Percentiles rank a stretch among this genome's conserved stretches.
Conservation (phyloP, 2,888 invertebrate genomes). For the Dolichopus griseipennis region DNA sequence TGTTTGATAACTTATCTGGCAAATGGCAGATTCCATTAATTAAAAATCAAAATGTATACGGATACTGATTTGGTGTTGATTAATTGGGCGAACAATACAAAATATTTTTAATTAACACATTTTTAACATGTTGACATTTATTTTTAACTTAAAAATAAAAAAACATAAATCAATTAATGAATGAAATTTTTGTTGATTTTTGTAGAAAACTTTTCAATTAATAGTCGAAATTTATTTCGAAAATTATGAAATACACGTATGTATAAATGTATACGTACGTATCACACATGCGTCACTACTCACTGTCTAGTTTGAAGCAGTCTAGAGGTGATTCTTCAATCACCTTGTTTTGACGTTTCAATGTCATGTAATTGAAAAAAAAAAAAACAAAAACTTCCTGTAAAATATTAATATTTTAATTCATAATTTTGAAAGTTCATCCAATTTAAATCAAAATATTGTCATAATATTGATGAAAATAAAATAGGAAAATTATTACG, state of each 20-base stretch:
- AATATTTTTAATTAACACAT: neutral
- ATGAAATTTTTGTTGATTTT: neutral
- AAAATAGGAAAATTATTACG: no score
- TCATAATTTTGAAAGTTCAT: no score
- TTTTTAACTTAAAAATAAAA: neutral
- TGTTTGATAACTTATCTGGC: no score
- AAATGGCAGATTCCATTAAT: no score
- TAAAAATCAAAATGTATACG: no score
- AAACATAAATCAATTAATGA: neutral
- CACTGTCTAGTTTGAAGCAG: no score
- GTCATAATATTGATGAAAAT: no score
- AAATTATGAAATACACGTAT: neutral
- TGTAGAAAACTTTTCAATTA: neutral
- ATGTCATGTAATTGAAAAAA: neutral
- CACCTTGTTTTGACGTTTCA: neutral
- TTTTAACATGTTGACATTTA: neutral
- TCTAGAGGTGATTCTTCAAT: neutral
- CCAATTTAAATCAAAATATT: no score
- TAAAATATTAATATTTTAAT: no score
- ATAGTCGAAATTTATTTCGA: neutral
- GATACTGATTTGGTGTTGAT: no score
- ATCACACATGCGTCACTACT: neutral
- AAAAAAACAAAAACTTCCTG: no score
- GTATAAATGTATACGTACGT: neutral
- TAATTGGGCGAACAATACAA: no score